Evolutionary conservation across 2,888 invertebrate species (phyloP).

Genomic region (Glyphotaelius pellucidus): DNA sequence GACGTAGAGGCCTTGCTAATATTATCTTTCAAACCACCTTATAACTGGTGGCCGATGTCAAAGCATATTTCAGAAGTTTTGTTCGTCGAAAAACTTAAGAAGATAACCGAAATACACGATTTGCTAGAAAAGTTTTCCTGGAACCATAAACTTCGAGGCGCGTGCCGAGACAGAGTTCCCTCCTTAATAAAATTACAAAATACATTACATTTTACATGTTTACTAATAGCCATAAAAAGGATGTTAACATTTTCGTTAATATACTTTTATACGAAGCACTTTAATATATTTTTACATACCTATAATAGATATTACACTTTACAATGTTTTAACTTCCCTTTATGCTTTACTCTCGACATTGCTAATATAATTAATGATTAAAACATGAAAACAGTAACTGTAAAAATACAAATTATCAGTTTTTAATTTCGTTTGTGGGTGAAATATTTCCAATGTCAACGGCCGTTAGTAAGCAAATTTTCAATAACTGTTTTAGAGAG

Average conservation of each 20-base stretch:
- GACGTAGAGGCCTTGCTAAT: background rate
- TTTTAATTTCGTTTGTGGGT: background rate
- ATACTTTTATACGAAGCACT: background rate
- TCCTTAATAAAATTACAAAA: slow-evolving; percentile 16
- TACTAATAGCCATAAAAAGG: background rate
- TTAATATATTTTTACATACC: background rate
- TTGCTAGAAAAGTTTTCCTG: slow-evolving; percentile 5
- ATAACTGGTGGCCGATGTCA: slow-evolving; percentile 20
- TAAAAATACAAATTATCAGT: background rate
- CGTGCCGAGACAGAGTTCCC: background rate
- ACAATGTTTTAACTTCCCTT: background rate
- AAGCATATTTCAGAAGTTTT: slow-evolving; percentile 41
- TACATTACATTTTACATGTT: slow-evolving; percentile 11
- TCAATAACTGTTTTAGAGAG: background rate
- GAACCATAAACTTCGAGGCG: slow-evolving; percentile 8
- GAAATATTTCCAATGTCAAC: background rate
- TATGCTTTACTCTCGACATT: background rate
- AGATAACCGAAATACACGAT: slow-evolving; percentile 36
- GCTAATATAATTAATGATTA: background rate
- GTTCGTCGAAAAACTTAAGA: slow-evolving; percentile 38
- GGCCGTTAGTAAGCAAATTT: background rate
- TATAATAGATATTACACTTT: background rate
- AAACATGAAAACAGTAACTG: background rate
- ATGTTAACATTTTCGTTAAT: background rate
- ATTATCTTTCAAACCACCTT: background rate